Evolutionary conservation across 1,140 invertebrate genomes (phyloP).

Genomic region (Metaphire vulgaris): DNA sequence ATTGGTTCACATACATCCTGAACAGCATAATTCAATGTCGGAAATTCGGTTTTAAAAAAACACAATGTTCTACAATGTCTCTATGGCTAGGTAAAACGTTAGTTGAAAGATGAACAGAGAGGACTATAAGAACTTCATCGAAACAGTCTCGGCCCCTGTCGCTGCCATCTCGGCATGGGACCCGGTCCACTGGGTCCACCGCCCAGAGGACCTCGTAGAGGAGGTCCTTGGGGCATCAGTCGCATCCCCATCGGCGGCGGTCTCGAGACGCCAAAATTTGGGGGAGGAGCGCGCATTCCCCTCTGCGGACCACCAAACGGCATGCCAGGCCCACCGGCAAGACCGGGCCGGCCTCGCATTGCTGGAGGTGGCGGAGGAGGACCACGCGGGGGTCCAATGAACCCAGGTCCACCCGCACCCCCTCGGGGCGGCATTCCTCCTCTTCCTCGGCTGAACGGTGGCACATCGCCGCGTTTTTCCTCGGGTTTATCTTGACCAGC

Average conservation of each 20-base stretch:
- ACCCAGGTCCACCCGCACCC: neutral
- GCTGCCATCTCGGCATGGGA: neutral
- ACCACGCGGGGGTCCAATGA: neutral
- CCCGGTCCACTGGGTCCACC: neutral
- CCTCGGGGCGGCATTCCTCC: neutral
- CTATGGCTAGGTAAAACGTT: too few species aligned
- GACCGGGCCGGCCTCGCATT: neutral
- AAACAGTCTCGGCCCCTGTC: neutral
- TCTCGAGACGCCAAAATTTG: neutral
- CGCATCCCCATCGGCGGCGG: neutral
- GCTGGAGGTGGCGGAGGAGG: neutral
- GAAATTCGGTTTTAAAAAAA: too few species aligned
- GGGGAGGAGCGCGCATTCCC: neutral
- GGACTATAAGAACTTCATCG: too few species aligned
- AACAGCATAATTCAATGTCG: too few species aligned
- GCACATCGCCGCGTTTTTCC: neutral
- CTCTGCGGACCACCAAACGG: neutral
- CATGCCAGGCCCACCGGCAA: neutral
- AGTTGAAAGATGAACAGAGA: too few species aligned
- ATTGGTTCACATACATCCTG: too few species aligned
- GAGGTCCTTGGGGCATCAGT: neutral
- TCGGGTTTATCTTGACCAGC: neutral
- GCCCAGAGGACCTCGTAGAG: neutral
- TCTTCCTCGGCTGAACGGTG: neutral
- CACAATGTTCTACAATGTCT: too few species aligned